Base-by-base conservation (phyloP, 2,888 invertebrate species). In the Diploptera punctata region DNA sequence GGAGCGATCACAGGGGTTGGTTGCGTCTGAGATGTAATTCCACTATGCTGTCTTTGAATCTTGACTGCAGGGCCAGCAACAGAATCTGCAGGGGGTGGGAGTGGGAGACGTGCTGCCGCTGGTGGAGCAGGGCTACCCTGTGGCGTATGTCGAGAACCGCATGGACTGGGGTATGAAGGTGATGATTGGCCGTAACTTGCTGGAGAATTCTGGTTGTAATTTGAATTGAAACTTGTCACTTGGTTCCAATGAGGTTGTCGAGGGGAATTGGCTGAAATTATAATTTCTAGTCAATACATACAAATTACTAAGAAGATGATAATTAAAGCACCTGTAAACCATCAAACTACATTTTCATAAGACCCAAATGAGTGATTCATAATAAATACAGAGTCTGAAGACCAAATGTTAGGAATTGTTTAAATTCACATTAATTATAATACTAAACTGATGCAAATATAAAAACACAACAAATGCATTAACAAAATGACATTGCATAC, bases 161-260 rank as follows among this genome's bases (percentile, higher is more conserved):
- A 74, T 3, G 74, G 86, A 72, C 80, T 81, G 44, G 83, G 82
- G 65, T 83, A 83, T 7, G 83, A 81, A 1, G 84, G 84, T 52
- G 87, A 84, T 69, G 87, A 86, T 77, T 87, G 86, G 74, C 86
- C 87, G 78, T 86, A 88, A 76, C 86, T 82, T 77, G 80, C 84
- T 78, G 78, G 86, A 71, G 89, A 87, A 75, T 68, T 71, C 67
- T 74, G 73, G 44, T 68, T 76, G 69, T 88, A 88, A 81, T 87
- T 85, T 62, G 88, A 86, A 81, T 87, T 87, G 79, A 86, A 85
- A 77, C 86, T 82, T 75, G 86, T 81, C 54, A 79, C 77, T 69
- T 80, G 79, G 78, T 82, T 72, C 82, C 73, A 75, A n/a, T 75
- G 76, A 5, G 70, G 70, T 67, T 76, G 76, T 7, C 75, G 78